Conservation (phyloP, 2,113 vertebrate species). For the Hydropotes inermis region DNA sequence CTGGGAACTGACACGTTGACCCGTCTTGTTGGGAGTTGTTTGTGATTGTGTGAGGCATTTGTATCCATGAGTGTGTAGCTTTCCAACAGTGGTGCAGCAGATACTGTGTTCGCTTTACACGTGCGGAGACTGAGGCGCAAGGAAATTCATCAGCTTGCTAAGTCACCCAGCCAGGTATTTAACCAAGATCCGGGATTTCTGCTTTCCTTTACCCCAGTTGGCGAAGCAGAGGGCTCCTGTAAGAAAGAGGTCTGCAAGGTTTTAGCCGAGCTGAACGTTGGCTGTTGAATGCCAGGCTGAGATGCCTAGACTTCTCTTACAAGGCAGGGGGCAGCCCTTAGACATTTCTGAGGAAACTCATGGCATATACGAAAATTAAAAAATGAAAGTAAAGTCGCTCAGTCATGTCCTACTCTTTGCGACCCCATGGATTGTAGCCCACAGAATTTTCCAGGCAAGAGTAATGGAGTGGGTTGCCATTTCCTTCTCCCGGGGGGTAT, state of each 20-base stretch:
- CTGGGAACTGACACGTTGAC: background rate
- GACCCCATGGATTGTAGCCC: background rate
- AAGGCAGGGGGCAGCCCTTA: background rate
- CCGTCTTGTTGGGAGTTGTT: background rate
- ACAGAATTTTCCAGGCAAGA: background rate
- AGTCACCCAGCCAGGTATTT: background rate
- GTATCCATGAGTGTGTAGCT: background rate
- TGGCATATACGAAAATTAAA: fast-evolving
- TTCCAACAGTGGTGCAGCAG: background rate
- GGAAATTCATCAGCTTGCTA: background rate
- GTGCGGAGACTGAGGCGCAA: background rate
- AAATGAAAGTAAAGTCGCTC: background rate
- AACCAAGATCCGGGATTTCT: background rate
- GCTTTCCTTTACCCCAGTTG: background rate
- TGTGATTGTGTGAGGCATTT: background rate
- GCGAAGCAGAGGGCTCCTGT: background rate
- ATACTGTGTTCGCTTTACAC: background rate
- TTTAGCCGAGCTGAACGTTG: background rate
- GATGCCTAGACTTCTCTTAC: background rate
- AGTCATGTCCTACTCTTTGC: background rate
- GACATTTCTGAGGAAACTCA: background rate
- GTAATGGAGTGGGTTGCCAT: background rate
- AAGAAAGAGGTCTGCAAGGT: background rate
- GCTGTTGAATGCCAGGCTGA: background rate
- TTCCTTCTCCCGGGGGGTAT: background rate